Percentiles rank a stretch among this genome's conserved stretches.
phyloP scores from a whole-genome alignment of 1,140 invertebrate genomes.

The Lasioglossum baleicum region DNA sequence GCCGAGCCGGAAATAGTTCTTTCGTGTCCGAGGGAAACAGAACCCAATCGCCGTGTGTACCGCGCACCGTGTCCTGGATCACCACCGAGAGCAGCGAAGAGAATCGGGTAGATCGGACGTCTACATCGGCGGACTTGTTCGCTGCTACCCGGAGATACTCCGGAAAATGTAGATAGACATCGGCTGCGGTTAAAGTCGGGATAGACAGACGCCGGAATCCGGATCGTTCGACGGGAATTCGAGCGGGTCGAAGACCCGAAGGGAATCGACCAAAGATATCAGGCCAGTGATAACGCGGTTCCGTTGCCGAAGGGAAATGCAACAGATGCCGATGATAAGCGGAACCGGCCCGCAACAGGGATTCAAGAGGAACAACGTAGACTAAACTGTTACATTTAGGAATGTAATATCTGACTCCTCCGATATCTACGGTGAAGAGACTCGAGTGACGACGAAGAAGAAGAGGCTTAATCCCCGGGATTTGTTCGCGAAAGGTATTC shows the following conservation, averaged over 20 bases:
- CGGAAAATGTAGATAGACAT: conserved; percentile 24
- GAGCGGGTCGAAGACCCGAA: neutral
- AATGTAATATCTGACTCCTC: conserved; percentile 42
- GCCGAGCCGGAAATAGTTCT: conserved; percentile 41
- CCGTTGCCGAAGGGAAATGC: conserved; percentile 22
- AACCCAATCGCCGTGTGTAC: neutral
- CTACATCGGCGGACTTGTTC: too few species aligned
- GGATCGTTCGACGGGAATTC: neutral
- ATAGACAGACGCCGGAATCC: neutral
- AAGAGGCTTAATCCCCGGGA: neutral
- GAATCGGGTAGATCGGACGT: too few species aligned
- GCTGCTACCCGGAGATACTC: too few species aligned
- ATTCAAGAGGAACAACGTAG: neutral
- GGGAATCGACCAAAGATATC: conserved; percentile 35
- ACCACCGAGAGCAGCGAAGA: neutral
- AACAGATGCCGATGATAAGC: conserved; percentile 29
- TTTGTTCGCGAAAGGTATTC: neutral
- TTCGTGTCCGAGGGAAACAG: neutral
- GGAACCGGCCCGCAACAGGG: neutral
- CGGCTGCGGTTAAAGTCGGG: too few species aligned
- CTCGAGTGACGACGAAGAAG: neutral
- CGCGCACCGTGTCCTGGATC: neutral
- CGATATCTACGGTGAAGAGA: neutral
- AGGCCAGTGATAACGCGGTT: conserved; percentile 44
- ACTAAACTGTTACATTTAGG: conserved; percentile 1